Percentiles rank a stretch among this genome's conserved stretches.
phyloP scores from a whole-genome alignment of 1,140 invertebrate genomes.

The Neuroterus valhalla region DNA sequence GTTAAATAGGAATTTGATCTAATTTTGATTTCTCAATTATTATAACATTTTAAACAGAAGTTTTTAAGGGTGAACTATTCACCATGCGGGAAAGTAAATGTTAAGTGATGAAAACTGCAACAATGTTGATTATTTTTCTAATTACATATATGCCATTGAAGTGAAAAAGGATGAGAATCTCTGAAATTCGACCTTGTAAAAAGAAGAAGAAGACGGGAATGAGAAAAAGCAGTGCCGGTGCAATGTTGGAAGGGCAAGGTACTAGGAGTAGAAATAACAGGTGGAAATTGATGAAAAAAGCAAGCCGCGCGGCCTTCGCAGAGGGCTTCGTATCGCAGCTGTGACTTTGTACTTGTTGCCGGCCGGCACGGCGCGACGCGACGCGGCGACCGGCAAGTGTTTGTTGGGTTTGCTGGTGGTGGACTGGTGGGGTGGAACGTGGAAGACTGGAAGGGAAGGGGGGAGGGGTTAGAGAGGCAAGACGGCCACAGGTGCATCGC shows the following conservation, averaged over 20 bases:
- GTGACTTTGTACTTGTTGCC: conserved; percentile 28
- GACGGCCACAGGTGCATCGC: conserved; percentile 65
- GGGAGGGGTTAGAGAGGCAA: conserved; percentile 36
- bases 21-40: too few relatives aligned
- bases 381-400: too few relatives aligned
- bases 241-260: neutral
- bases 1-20: too few relatives aligned
- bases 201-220: neutral
- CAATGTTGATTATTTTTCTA: too few relatives aligned
- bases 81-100: too few relatives aligned
- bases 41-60: too few relatives aligned
- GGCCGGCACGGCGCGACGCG: too few relatives aligned
- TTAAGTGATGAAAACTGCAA: too few relatives aligned
- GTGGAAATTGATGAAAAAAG: conserved; percentile 12
- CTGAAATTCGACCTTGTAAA: neutral
- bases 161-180: too few relatives aligned
- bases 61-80: too few relatives aligned
- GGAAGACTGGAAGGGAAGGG: conserved; percentile 35
- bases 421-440: conserved; percentile 35
- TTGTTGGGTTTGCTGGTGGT: conserved; percentile 27
- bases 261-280: neutral
- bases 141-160: too few relatives aligned
- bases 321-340: conserved; percentile 18
- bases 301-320: neutral
- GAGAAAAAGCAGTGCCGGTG: neutral